These are phyloP conservation scores for Cheirogaleus major DNA, from an alignment of 2,797 vertebrate genomes.

Conservation along the genomic window DNA sequence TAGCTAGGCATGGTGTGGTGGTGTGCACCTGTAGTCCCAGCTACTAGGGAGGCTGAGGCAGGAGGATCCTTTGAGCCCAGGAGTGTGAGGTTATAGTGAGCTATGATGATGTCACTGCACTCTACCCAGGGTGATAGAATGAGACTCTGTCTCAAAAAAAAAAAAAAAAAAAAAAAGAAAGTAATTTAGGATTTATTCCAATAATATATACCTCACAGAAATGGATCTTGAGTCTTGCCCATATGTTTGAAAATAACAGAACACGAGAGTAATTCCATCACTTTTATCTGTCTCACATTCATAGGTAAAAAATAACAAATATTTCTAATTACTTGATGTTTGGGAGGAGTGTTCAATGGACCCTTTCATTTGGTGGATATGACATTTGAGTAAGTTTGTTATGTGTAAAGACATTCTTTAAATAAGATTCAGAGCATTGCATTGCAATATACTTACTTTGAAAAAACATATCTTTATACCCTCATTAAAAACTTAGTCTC, in stretches of 20 bases:
- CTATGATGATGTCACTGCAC: no score
- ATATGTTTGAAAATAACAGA: neutral
- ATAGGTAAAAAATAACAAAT: neutral
- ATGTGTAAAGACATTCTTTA: neutral
- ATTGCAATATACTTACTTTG: neutral
- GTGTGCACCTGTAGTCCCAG: no score
- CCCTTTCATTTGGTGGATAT: neutral
- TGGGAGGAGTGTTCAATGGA: neutral
- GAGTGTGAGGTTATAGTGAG: no score
- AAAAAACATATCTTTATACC: neutral
- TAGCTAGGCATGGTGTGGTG: no score
- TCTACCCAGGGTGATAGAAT: no score
- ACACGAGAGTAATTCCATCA: neutral
- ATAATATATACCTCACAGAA: neutral
- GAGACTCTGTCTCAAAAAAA: no score
- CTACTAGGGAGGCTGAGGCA: no score
- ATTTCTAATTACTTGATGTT: conserved; percentile 36
- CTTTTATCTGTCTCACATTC: neutral
- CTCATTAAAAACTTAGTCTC: neutral
- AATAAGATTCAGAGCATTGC: neutral
- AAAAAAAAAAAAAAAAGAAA: no score
- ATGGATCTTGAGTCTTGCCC: neutral
- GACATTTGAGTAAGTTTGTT: neutral
- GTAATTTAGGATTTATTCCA: conserved; percentile 40
- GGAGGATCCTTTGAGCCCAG: no score